These are phyloP conservation scores for Amphiduros pacificus DNA, from an alignment of 2,888 invertebrate genomes.

Conservation along the genomic window DNA sequence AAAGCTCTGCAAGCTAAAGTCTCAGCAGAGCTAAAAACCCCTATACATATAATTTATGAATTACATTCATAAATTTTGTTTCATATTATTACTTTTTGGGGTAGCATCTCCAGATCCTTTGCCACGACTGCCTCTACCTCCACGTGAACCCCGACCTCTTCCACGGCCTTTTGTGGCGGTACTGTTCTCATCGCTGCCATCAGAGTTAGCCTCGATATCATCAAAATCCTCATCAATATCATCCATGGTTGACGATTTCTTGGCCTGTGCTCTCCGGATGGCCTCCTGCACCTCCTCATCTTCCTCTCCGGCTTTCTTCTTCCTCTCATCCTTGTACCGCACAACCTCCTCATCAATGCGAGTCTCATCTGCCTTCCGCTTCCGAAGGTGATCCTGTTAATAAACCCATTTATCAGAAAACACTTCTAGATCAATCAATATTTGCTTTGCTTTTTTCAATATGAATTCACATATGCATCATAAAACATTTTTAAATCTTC, in stretches of 20 bases:
- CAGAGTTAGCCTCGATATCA: background rate
- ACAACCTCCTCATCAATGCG: conserved; percentile 63
- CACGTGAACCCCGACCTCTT: conserved; percentile 9
- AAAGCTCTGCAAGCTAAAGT: too few species aligned
- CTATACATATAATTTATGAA: too few species aligned
- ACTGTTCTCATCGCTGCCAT: background rate
- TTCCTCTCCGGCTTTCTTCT: conserved; percentile 41
- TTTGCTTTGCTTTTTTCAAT: too few species aligned
- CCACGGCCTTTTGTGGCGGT: conserved; percentile 5
- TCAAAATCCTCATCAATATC: background rate
- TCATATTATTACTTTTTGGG: too few species aligned
- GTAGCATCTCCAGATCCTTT: conserved; percentile 3
- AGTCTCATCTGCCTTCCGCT: conserved; percentile 62
- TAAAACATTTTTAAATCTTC: too few species aligned
- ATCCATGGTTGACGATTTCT: background rate
- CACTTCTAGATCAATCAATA: background rate
- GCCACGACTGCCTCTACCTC: conserved; percentile 7
- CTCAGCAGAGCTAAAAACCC: too few species aligned
- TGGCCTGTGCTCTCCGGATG: conserved; percentile 10
- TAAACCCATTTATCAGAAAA: conserved; percentile 6
- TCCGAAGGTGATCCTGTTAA: conserved; percentile 64
- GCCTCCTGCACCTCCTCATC: conserved; percentile 41
- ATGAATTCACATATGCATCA: too few species aligned
- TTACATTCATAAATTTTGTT: too few species aligned
- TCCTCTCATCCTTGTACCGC: conserved; percentile 60